Base-by-base conservation (phyloP, 1,140 invertebrate species). In the Caenorhabditis tropicalis region DNA sequence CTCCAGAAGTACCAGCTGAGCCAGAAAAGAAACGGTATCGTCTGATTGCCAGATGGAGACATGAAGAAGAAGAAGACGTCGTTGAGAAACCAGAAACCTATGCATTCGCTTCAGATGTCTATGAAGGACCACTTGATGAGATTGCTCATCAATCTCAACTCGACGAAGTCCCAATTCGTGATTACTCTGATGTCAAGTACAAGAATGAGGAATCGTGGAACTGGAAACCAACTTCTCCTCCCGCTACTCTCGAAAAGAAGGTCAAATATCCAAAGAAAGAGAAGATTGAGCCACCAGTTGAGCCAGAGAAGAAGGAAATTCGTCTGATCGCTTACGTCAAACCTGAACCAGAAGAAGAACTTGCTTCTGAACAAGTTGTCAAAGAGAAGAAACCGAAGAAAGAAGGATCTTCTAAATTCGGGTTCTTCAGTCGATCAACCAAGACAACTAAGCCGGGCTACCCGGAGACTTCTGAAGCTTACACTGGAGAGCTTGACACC, bases 161-260 rank as follows among this genome's bases (percentile, higher is more conserved):
- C 12, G 82, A 74, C n/a, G 5, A 29, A 82, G 2, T n/a, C 46
- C 7, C 49, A 81, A 3, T 9, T 86, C 3, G 51, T 43, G 46
- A 84, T 16, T 53, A 79, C 31, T 3, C 82, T 29, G n/a, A n/a
- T n/a, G n/a, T n/a, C n/a, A n/a, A n/a, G n/a, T n/a, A n/a, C n/a
- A n/a, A n/a, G n/a, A n/a, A n/a, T n/a, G n/a, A n/a, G 24, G 39
- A 43, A 70, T 70, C 65, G 3, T 36, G 65, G 31, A 36, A 92
- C 86, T 91, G 91, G 36, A 91, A 51, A 21, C 19, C 49, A 51
- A 7, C 49, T 7, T n/a, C 16, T 4, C 49, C 49, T 0, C 19
- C 21, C 7, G 49, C n/a, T n/a, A n/a, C n/a, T n/a, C n/a, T 21
- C 7, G 49, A 51, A 21, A 51, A 51, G 49, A 51, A 51, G 49